Base-by-base conservation (phyloP, 92 coral and sea anemone species). In the Hydrozoanthus gracilis region DNA sequence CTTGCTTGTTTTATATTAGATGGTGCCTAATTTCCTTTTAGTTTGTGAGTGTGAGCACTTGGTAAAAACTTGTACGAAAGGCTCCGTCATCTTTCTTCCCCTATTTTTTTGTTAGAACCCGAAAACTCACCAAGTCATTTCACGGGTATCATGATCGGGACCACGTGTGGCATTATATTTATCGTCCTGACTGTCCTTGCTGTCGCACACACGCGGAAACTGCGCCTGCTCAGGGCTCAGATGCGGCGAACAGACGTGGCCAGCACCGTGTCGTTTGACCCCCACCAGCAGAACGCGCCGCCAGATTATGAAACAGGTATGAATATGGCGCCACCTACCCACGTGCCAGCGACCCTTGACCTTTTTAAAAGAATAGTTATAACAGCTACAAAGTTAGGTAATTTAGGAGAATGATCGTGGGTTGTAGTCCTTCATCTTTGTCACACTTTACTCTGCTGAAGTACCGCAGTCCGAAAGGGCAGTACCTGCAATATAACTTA, bases 91-190 rank as follows among this genome's bases (percentile, higher is more conserved):
- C 39, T 27, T 27, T 27, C 39, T 46, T 64, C 35, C 50, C 17
- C 74, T 52, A 10, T 83, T 78, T 67, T 35, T 7, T 51, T 87
- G 61, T 79, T 61, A 75, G 72, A 18, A 8, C 39, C 77, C 90
- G 94, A 66, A 15, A 87, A 88, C 6, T 58, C 86, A 20, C 88
- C 91, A 44, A 92, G 89, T 61, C 96, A 93, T 58, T 94, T 96
- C 51, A 96, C 99, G 3, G 99, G 96, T 13, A 95, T 96, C 47
- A 95, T 96, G 92, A 96, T 96, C 52, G 99, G 99, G 10, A 90
- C 99, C 4, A 94, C 99, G 15, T 96, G 99, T 61, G 98, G 99
- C 58, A 88, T 96, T 62, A 94, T 96, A 52, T 95, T 96, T 50
- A 79, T 96, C 44, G 98, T 93, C 49, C 95, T 96, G 4, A 95